phyloP scores from a whole-genome alignment of 2,797 vertebrate genomes.

The Prionace glauca region DNA sequence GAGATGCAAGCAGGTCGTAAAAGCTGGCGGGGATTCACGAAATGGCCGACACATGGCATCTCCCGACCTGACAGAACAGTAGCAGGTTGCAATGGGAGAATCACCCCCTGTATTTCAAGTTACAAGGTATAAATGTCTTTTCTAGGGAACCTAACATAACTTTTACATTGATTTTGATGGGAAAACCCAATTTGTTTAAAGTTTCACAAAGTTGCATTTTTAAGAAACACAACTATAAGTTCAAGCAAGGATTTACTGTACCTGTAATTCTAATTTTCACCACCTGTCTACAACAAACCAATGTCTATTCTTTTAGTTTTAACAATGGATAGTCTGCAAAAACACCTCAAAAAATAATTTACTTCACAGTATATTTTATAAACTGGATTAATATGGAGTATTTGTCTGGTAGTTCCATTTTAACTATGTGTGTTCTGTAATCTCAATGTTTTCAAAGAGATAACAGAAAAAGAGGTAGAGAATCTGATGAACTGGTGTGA shows the following conservation, averaged over 20 bases:
- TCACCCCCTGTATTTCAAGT: background rate
- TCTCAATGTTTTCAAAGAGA: background rate
- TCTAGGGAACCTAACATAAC: background rate
- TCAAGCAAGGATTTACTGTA: background rate
- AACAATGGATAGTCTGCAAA: background rate
- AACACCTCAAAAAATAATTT: background rate
- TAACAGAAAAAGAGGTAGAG: too few species aligned
- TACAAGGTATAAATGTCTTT: background rate
- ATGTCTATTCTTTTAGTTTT: background rate
- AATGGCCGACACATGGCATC: too few species aligned
- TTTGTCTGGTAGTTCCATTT: background rate
- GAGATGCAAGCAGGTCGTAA: too few species aligned
- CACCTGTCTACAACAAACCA: background rate
- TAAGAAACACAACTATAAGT: background rate
- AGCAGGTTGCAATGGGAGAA: too few species aligned
- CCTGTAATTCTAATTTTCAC: background rate
- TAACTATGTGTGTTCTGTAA: background rate
- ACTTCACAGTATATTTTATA: background rate
- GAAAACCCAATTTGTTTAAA: background rate
- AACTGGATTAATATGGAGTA: too few species aligned
- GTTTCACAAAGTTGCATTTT: background rate
- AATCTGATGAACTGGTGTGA: too few species aligned
- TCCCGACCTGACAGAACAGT: too few species aligned
- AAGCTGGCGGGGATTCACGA: too few species aligned
- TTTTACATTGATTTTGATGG: background rate